A percentile compares a stretch with the other conserved stretches of the same genome.
These are phyloP conservation scores for Neria commutata DNA, from an alignment of 2,888 invertebrate species.

Conservation along the genomic window DNA sequence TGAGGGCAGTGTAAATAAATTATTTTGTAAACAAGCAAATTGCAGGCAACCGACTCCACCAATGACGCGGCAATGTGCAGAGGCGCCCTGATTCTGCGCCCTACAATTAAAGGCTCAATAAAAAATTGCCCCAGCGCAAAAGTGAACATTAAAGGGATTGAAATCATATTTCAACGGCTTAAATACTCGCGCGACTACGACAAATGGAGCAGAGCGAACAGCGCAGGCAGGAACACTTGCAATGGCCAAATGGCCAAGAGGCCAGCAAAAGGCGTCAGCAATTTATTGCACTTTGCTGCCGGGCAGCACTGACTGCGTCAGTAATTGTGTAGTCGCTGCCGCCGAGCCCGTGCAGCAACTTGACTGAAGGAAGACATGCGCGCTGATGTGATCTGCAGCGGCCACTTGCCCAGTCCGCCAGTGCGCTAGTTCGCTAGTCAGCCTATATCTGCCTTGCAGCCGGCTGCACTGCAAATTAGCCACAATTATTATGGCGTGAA, in stretches of 20 bases:
- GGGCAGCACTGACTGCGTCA: no score
- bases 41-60: neutral
- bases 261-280: no score
- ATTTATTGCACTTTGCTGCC: no score
- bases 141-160: conserved; percentile 41
- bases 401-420: no score
- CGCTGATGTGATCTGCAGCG: neutral
- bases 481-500: conserved; percentile 22
- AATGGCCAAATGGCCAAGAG: no score
- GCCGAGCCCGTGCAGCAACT: neutral
- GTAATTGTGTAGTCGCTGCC: no score
- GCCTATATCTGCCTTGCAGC: neutral
- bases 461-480: conserved; percentile 16
- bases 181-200: neutral
- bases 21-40: conserved; percentile 27
- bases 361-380: neutral
- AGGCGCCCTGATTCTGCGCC: no score
- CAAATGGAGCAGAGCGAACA: neutral
- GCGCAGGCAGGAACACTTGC: no score
- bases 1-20: conserved; percentile 12
- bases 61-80: no score
- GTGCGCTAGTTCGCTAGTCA: no score
- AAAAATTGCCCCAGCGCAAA: conserved; percentile 41
- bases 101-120: conserved; percentile 36
- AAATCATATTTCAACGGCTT: neutral